phyloP scores from a whole-genome alignment of 2,888 invertebrate species.

The Orchestes rusci region DNA sequence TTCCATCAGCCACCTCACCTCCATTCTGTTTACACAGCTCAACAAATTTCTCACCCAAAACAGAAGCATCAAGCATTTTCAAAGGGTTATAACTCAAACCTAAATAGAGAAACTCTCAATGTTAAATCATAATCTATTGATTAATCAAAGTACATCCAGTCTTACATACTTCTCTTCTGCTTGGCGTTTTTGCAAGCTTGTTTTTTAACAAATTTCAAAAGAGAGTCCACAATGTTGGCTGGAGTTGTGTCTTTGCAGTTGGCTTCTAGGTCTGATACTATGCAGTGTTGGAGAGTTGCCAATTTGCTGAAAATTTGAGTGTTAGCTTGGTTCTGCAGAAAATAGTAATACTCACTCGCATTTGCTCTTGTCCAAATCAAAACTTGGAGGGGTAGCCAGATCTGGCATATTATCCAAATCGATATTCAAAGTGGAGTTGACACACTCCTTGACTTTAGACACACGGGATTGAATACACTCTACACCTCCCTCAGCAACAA shows the following conservation, averaged over 20 bases:
- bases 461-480: conserved; percentile 49
- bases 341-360: conserved; percentile 51
- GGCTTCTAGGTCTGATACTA: conserved; percentile 53
- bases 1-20: too few species aligned
- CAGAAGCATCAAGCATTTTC: too few species aligned
- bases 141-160: too few species aligned
- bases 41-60: too few species aligned
- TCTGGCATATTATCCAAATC: conserved; percentile 37
- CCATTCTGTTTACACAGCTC: background rate
- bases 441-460: conserved; percentile 55
- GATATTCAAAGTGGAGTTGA: conserved; percentile 55
- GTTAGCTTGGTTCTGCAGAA: too few species aligned
- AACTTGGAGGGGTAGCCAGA: conserved; percentile 42
- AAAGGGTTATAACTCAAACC: too few species aligned
- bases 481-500: conserved; percentile 47
- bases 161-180: conserved; percentile 25
- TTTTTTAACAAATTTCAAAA: conserved; percentile 63
- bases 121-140: too few species aligned
- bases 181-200: conserved; percentile 30
- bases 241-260: conserved; percentile 61
- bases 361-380: conserved; percentile 49
- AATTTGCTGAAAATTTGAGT: conserved; percentile 51
- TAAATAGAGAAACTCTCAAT: too few species aligned
- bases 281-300: conserved; percentile 48
- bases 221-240: conserved; percentile 66